A percentile compares a stretch with the other conserved stretches of the same genome.
These are phyloP conservation scores for Mus minutoides DNA, from an alignment of 2,797 vertebrate species.

Conservation along the genomic window DNA sequence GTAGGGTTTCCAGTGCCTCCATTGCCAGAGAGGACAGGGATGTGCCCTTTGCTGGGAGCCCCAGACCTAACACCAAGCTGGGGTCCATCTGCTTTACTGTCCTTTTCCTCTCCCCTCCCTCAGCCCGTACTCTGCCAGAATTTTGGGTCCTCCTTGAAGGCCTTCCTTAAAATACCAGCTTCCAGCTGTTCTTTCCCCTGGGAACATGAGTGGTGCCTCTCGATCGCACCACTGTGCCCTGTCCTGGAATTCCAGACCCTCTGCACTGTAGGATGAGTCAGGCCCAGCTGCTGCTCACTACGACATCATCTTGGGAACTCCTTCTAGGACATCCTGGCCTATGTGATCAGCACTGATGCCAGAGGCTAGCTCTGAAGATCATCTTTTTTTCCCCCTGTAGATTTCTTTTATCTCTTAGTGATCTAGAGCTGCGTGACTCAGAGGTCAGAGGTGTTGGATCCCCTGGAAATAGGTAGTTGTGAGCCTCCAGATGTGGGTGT, in stretches of 20 bases:
- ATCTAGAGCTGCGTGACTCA: neutral
- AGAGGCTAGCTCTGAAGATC: neutral
- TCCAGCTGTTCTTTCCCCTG: neutral
- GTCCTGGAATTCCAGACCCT: neutral
- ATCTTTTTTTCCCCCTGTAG: neutral
- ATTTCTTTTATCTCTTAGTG: neutral
- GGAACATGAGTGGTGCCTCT: neutral
- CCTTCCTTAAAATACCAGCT: neutral
- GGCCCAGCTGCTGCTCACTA: neutral
- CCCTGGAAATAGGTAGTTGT: neutral
- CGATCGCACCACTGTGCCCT: neutral
- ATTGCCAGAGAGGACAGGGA: neutral
- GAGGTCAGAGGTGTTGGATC: neutral
- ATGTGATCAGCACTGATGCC: neutral
- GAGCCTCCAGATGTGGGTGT: neutral
- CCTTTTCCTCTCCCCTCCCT: neutral
- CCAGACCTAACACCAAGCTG: neutral
- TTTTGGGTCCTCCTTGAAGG: neutral
- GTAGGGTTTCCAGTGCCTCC: neutral
- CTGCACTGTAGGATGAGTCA: neutral
- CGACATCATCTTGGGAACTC: neutral
- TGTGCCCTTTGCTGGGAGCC: neutral
- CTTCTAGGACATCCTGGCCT: constrained; percentile 5
- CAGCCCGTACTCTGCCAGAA: neutral
- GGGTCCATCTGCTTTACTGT: neutral